Evolutionary conservation across 2,113 vertebrate species (phyloP).

Genomic region (Edolisoma coerulescens): DNA sequence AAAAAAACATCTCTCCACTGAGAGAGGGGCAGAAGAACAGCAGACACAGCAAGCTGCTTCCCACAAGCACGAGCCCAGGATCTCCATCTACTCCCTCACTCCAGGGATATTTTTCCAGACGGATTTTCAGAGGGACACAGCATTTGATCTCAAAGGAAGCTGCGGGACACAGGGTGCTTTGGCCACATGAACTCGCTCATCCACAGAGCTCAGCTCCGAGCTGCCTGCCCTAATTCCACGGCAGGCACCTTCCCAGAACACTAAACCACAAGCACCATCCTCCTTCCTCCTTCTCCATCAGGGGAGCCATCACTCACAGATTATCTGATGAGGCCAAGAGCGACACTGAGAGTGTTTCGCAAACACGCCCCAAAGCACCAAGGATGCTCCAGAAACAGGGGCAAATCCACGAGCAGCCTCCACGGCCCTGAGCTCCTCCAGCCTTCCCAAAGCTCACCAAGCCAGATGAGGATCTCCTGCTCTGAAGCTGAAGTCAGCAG

Average conservation of each 20-base stretch:
- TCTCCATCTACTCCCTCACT: background rate
- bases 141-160: background rate
- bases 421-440: background rate
- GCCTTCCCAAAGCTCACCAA: background rate
- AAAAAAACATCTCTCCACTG: background rate
- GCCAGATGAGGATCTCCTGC: background rate
- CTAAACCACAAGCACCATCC: background rate
- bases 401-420: background rate
- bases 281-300: background rate
- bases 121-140: background rate
- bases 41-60: background rate
- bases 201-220: background rate
- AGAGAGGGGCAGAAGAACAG: background rate
- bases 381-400: background rate
- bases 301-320: background rate
- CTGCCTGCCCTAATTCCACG: background rate
- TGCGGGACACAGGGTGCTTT: background rate
- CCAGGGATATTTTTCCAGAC: background rate
- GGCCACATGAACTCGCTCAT: accelerated
- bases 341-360: accelerated
- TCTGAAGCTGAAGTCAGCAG: background rate
- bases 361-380: background rate
- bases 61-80: background rate
- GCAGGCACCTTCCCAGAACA: background rate
- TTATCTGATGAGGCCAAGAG: background rate